phyloP scores from a whole-genome alignment of 2,113 vertebrate genomes.

The Siphamia tubifer region DNA sequence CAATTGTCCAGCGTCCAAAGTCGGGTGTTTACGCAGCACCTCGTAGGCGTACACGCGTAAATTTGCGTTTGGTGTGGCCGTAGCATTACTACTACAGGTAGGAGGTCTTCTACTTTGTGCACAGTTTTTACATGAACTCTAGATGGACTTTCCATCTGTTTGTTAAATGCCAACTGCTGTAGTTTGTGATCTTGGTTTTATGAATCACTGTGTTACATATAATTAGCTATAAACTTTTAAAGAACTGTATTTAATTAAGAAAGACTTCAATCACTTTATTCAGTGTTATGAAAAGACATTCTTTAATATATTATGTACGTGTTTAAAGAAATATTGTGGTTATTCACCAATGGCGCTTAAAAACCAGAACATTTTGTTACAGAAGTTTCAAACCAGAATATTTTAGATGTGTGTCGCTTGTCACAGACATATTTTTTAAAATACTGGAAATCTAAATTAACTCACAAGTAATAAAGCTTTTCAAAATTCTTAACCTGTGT shows the following conservation, averaged over 20 bases:
- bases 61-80: too few species aligned
- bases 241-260: constrained; percentile 26
- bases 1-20: too few species aligned
- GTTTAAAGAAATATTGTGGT: constrained; percentile 48
- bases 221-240: constrained; percentile 24
- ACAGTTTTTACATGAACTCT: too few species aligned
- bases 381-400: constrained; percentile 8
- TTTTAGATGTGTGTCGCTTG: constrained; percentile 53
- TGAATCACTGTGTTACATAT: constrained; percentile 46
- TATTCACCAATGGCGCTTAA: constrained; percentile 60
- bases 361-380: constrained; percentile 56
- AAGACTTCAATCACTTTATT: too few species aligned
- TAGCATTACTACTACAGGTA: constrained; percentile 24
- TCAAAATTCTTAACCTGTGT: constrained; percentile 41
- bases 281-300: too few species aligned
- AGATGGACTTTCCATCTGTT: constrained; percentile 32
- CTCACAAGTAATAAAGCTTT: constrained; percentile 65
- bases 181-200: too few species aligned
- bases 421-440: constrained; percentile 67
- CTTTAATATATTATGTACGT: too few species aligned
- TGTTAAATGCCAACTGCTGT: constrained; percentile 48
- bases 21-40: too few species aligned
- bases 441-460: constrained; percentile 52
- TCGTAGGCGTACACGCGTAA: too few species aligned
- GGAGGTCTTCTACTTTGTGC: constrained; percentile 59